phyloP scores from a whole-genome alignment of 92 coral and sea anemone species.

The Metridium senile region DNA sequence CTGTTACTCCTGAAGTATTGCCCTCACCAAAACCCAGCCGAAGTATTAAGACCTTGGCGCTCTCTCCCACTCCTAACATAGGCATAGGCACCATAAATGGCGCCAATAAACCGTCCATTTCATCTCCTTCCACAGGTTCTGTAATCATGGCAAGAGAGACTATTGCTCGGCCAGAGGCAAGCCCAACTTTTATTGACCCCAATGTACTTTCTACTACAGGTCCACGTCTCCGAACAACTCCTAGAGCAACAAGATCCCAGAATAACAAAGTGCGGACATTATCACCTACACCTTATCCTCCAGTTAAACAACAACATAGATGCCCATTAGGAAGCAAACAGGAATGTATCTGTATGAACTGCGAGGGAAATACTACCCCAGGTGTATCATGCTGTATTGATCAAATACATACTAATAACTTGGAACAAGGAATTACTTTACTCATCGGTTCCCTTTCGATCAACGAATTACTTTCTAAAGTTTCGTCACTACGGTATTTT shows the following conservation, averaged over 20 bases:
- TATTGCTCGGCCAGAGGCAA: conserved; percentile 17
- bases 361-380: conserved; percentile 43
- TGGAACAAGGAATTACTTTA: conserved; percentile 38
- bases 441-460: conserved; percentile 29
- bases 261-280: conserved; percentile 16
- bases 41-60: conserved; percentile 21
- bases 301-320: conserved; percentile 8
- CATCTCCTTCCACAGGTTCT: conserved; percentile 42
- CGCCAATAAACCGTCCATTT: conserved; percentile 42
- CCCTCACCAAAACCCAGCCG: conserved; percentile 27
- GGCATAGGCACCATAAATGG: conserved; percentile 15
- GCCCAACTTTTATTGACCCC: conserved; percentile 29
- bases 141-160: conserved; percentile 11
- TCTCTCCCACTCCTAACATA: conserved; percentile 51
- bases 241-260: conserved; percentile 13
- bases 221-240: conserved; percentile 19
- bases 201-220: conserved; percentile 22
- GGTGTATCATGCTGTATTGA: conserved; percentile 61
- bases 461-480: conserved; percentile 23
- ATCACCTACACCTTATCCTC: conserved; percentile 25
- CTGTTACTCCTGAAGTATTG: conserved; percentile 20
- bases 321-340: conserved; percentile 24
- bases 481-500: conserved; percentile 11
- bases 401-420: conserved; percentile 13
- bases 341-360: conserved; percentile 74